Evolutionary conservation across 2,113 vertebrate species (phyloP), one percentile per base, ranked within the genome.

Genomic region (Sylvietta virens): DNA sequence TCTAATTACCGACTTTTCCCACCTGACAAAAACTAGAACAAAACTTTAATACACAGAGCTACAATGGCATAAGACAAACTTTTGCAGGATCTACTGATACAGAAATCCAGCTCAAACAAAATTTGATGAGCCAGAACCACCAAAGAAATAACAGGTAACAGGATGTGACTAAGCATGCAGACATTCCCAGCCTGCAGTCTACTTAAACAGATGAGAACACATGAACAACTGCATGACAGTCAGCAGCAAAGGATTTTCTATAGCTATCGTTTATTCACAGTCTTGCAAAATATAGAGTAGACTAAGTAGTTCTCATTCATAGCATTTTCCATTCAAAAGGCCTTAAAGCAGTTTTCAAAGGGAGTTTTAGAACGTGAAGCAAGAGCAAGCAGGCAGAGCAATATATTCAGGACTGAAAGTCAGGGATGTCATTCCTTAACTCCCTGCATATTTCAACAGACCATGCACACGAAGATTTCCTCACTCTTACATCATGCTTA

Each of bases 401-500:
- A 81, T 8, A 21, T 9, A 64, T 15, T 14, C 28, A 50, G 5
- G 13, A 47, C 7, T 40, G 15, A 39, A 81, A 77, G 24, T 60
- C 48, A 26, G 22, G 4, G 12, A 40, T 45, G 10, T 21, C 33
- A 47, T 7, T 62, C 61, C 61, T 47, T 40, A 44, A 70, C 50
- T 84, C 72, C 13, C 18, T 20, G 42, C 9, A 26, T 45, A 73
- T 71, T 91, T 92, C 48, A 70, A 19, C 1, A 51, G 56, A 73
- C 35, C 28, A 70, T 4, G 5, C 26, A 54, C 39, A 56, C 0
- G 0, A 51, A 64, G 60, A 67, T 26, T 10, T 40, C 48, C 78
- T 70, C 39, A 15, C 9, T 51, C 37, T 40, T 56, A 0, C 3
- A 67, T 39, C 33, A 39, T 0, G 1, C 15, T 81, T 64, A 33